Percentiles rank a stretch among this genome's conserved stretches.
Evolutionary conservation across 2,888 invertebrate species (phyloP).

Genomic region (Hypercompe scribonia): DNA sequence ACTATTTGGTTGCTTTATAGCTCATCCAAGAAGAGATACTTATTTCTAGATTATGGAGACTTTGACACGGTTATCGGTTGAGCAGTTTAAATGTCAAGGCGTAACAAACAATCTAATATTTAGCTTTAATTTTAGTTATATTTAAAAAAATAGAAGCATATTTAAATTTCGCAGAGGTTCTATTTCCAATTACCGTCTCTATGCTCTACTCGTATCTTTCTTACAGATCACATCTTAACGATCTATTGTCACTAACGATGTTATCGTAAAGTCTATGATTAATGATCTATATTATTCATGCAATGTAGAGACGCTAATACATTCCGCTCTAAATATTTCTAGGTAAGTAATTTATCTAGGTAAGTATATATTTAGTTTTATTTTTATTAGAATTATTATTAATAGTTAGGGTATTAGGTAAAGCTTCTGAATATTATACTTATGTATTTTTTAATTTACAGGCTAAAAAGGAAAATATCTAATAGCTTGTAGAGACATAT

Average conservation of each 20-base stretch:
- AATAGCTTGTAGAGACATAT: neutral
- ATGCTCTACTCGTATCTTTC: constrained; percentile 15
- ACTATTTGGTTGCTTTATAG: neutral
- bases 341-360: neutral
- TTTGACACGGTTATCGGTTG: neutral
- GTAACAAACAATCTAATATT: neutral
- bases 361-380: neutral
- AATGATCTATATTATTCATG: constrained; percentile 43
- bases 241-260: constrained; percentile 51
- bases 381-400: neutral
- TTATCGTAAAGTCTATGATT: constrained; percentile 46
- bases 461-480: too few species aligned
- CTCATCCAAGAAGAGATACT: neutral
- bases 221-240: constrained; percentile 39
- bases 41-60: neutral
- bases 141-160: neutral
- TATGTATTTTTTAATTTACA: too few species aligned
- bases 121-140: neutral
- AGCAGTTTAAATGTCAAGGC: neutral
- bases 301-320: constrained; percentile 35
- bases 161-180: neutral
- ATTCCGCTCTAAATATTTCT: constrained; percentile 27
- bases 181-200: neutral
- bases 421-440: neutral
- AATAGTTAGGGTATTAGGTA: neutral